These are phyloP conservation scores for Bombus balteatus DNA, from an alignment of 1,140 invertebrate genomes.

Conservation along the genomic window DNA sequence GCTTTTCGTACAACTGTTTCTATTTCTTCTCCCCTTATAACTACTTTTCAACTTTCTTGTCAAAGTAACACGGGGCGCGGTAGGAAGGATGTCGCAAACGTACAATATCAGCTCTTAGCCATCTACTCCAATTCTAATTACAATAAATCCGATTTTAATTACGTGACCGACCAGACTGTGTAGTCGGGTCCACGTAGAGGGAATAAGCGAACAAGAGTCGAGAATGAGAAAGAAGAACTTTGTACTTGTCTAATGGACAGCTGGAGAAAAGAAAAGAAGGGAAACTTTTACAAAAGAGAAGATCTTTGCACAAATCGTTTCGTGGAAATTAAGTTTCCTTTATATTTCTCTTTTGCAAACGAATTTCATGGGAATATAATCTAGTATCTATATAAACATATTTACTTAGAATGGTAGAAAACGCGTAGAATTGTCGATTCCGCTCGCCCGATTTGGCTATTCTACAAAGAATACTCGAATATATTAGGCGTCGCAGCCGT, in stretches of 20 bases:
- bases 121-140: slow-evolving; percentile 69
- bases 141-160: slow-evolving; percentile 75
- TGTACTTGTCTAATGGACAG: slow-evolving; percentile 40
- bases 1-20: neutral
- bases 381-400: too few species aligned
- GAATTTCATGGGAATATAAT: too few species aligned
- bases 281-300: neutral
- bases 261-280: neutral
- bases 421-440: too few species aligned
- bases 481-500: too few species aligned
- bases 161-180: slow-evolving; percentile 53
- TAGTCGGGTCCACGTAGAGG: neutral
- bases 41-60: neutral
- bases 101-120: neutral
- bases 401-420: too few species aligned
- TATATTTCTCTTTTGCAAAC: neutral
- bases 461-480: too few species aligned
- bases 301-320: neutral
- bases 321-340: slow-evolving; percentile 24
- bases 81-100: neutral
- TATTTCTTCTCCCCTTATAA: neutral
- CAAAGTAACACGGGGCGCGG: neutral
- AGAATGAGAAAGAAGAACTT: slow-evolving; percentile 15
- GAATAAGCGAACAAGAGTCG: neutral
- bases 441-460: too few species aligned